Base-by-base conservation (phyloP, 2,888 invertebrate species). In the Argynnis bischoffii region DNA sequence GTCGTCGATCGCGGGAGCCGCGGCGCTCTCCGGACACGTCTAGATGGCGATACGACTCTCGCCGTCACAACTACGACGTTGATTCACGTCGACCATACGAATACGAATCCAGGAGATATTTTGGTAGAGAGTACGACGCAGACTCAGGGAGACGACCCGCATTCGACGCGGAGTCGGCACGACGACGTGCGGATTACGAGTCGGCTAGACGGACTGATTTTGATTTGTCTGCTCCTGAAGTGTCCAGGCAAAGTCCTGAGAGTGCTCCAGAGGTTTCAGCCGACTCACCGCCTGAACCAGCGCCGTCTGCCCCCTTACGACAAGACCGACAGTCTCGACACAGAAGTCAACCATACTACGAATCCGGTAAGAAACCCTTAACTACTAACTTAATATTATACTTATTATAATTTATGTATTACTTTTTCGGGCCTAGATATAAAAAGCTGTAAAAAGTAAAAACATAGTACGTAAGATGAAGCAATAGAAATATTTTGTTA, bases 271-370 rank as follows among this genome's bases (percentile, higher is more conserved):
- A 92, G 70, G 92, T 87, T 8, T 89, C 90, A 8, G 89, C 80
- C 1, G 92, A 90, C 51, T 93, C 92, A 0, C 93, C 93, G 0
- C 93, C 93, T 1, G 93, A 93, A 69, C 93, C 93, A 0, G 93
- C 93, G 16, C 93, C 93, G 0, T 88, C 92, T 21, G 93, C 92
- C 6, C 90, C 93, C 1, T 77, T 87, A 55, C 84, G 84, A 63
- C 89, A 87, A 80, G 90, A 90, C 31, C 84, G 87, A 70, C 89
- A 86, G 60, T 70, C 87, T 4, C 82, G 90, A 72, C 90, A 90
- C 72, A 84, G 90, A 55, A 84, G 90, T 18, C 92, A 91, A 74
- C 90, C 89, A 50, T 90, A 91, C 74, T 92, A 92, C 90, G 92
- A 92, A 85, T 91, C 92, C 76, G 92, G 92, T 92, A 74, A 83